Evolutionary conservation across 2,113 vertebrate genomes (phyloP).

Genomic region (Ameiurus melas): DNA sequence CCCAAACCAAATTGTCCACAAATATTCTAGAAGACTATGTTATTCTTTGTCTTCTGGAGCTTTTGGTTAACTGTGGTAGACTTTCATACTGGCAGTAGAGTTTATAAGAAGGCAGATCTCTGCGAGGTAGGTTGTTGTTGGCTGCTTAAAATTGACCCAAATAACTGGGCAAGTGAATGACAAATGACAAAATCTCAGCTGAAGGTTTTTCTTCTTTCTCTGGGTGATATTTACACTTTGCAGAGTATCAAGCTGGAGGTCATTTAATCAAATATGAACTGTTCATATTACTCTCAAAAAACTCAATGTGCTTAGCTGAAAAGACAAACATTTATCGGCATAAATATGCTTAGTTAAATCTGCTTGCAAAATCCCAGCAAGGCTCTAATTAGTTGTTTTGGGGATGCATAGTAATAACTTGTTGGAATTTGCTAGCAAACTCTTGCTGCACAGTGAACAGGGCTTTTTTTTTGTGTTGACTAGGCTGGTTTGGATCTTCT

Average conservation of each 20-base stretch:
- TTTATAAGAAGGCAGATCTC: neutral
- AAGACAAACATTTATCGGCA: conserved; percentile 38
- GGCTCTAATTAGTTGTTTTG: conserved; percentile 52
- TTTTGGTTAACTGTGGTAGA: neutral
- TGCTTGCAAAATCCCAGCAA: conserved; percentile 35
- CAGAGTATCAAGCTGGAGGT: conserved; percentile 19
- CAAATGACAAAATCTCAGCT: conserved; percentile 6
- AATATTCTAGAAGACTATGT: neutral
- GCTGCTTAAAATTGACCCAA: conserved; percentile 1
- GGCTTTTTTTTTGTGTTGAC: conserved; percentile 49
- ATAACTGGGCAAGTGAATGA: no score
- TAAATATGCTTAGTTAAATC: conserved; percentile 28
- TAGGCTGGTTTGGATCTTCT: conserved; percentile 41
- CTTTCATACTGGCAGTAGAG: neutral
- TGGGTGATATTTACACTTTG: conserved; percentile 21
- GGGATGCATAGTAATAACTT: conserved; percentile 50
- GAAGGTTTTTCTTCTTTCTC: conserved; percentile 14
- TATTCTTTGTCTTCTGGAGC: neutral
- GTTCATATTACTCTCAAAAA: neutral
- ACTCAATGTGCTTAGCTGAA: conserved; percentile 32
- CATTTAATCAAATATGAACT: conserved; percentile 32
- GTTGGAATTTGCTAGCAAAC: conserved; percentile 33
- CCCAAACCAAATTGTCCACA: neutral
- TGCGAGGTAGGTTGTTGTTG: neutral
- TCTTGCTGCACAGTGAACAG: conserved; percentile 30